A percentile compares a stretch with the other conserved stretches of the same genome.
phyloP scores from a whole-genome alignment of 2,113 vertebrate genomes.

The Brachyistius frenatus region DNA sequence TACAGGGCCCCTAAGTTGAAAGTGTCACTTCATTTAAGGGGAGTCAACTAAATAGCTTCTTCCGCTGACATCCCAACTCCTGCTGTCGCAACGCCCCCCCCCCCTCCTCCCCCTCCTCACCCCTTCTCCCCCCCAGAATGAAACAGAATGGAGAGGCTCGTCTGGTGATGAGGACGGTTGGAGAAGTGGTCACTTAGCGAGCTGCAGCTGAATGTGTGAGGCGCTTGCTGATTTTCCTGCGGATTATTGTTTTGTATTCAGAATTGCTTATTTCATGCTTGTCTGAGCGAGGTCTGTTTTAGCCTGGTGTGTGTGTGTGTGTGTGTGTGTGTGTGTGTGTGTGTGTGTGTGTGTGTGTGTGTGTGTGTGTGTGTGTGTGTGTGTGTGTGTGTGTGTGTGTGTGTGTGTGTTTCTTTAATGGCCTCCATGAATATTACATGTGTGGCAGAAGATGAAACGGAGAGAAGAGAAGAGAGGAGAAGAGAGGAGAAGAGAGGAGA shows the following conservation, averaged over 20 bases:
- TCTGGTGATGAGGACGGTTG: neutral
- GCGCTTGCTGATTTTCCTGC: slow-evolving; percentile 25
- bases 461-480: neutral
- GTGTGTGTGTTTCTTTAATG: slow-evolving; percentile 64
- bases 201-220: slow-evolving; percentile 16
- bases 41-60: slow-evolving; percentile 42
- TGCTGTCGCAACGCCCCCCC: neutral
- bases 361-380: slow-evolving; percentile 36
- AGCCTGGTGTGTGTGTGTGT: slow-evolving; percentile 38
- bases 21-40: slow-evolving; percentile 64
- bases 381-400: slow-evolving; percentile 37
- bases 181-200: slow-evolving; percentile 9
- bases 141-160: neutral
- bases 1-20: slow-evolving; percentile 50
- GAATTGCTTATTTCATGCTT: slow-evolving; percentile 65
- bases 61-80: slow-evolving; percentile 22
- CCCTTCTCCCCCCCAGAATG: neutral
- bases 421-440: slow-evolving; percentile 73
- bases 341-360: slow-evolving; percentile 54
- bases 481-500: neutral
- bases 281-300: slow-evolving; percentile 53
- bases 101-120: no score
- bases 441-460: slow-evolving; percentile 51
- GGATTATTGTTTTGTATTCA: slow-evolving; percentile 55
- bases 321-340: slow-evolving; percentile 37